Conservation (phyloP, 1,140 invertebrate genomes). For the Atta colombica region DNA sequence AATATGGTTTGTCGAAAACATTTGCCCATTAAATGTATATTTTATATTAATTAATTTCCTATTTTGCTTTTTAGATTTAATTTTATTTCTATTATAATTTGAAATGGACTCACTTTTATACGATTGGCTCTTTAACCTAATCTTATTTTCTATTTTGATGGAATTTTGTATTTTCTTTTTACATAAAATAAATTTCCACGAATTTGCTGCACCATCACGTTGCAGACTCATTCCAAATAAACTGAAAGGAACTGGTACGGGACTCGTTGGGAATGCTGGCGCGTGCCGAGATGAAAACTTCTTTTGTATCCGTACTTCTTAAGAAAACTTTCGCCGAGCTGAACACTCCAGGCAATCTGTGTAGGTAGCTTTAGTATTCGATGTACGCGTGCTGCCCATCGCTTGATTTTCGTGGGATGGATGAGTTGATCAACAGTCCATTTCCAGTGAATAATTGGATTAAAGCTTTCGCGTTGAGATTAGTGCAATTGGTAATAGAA, state of each 20-base stretch:
- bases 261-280: constrained; percentile 30
- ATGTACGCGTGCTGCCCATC: constrained; percentile 47
- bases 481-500: constrained; percentile 44
- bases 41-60: background rate
- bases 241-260: constrained; percentile 30
- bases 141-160: background rate
- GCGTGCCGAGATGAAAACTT: constrained; percentile 55
- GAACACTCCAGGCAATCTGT: constrained; percentile 42
- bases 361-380: constrained; percentile 59
- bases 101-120: background rate
- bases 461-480: constrained; percentile 26
- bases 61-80: background rate
- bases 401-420: constrained; percentile 59
- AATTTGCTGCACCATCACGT: background rate
- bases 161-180: background rate
- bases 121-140: background rate
- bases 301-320: constrained; percentile 61
- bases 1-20: background rate
- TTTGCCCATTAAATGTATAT: background rate
- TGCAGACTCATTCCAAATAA: constrained; percentile 20
- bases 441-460: constrained; percentile 19
- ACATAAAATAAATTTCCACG: background rate
- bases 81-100: background rate
- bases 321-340: constrained; percentile 59
- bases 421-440: constrained; percentile 24